phyloP scores from a whole-genome alignment of 2,113 vertebrate species.

The Silurus glanis region DNA sequence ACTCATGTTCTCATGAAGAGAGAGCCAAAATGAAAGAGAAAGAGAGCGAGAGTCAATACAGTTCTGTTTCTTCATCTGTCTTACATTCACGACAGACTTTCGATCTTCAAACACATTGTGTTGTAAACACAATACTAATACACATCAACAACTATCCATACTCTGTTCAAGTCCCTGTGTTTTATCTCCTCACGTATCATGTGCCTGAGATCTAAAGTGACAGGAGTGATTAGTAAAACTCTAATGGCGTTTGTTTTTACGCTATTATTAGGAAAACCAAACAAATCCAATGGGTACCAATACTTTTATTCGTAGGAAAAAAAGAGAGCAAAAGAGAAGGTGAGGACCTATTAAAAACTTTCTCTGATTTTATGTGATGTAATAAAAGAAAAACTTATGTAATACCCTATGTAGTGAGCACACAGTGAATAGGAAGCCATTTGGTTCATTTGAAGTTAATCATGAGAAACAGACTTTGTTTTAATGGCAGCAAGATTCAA shows the following conservation, averaged over 20 bases:
- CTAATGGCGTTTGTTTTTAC: not conserved
- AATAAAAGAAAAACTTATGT: not conserved
- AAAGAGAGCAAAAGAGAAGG: not conserved
- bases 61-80: not conserved
- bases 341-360: not conserved
- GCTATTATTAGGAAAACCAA: not conserved
- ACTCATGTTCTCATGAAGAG: constrained; percentile 1
- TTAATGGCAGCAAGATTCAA: not conserved
- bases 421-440: not conserved
- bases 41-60: not conserved
- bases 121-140: not conserved
- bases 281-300: not conserved
- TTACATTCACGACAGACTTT: not conserved
- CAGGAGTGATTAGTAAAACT: not conserved
- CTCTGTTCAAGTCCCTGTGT: not conserved
- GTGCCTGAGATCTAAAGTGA: not conserved
- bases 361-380: not conserved
- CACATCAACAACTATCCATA: not conserved
- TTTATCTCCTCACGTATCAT: not conserved
- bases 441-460: not conserved
- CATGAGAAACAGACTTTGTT: not conserved
- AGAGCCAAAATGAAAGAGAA: not conserved
- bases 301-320: not conserved
- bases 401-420: not conserved
- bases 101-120: not conserved